Evolutionary conservation across 2,113 vertebrate species (phyloP).

Genomic region (Sterrhoptilus dennistouni): DNA sequence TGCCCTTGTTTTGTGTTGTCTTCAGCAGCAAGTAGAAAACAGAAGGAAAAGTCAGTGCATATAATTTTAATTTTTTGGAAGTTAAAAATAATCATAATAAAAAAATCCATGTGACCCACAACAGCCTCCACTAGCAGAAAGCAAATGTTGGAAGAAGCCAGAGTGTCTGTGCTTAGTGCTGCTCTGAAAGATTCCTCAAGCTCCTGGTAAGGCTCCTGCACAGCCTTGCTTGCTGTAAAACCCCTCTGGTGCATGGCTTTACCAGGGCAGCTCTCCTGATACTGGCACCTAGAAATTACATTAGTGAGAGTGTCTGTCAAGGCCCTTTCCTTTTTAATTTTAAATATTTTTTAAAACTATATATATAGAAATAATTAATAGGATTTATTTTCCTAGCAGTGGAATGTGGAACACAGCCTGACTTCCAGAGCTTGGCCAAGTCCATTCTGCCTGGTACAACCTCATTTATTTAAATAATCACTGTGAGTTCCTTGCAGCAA

Average conservation of each 20-base stretch:
- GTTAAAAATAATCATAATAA: constrained; percentile 32
- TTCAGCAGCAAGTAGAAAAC: background rate
- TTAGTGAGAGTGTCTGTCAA: background rate
- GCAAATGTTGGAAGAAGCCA: constrained; percentile 38
- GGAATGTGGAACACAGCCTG: background rate
- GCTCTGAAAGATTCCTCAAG: background rate
- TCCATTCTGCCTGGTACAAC: background rate
- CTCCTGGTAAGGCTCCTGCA: background rate
- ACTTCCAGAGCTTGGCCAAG: background rate
- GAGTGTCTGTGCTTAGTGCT: background rate
- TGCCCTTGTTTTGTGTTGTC: background rate
- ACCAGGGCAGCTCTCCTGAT: background rate
- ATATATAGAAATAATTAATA: constrained; percentile 11
- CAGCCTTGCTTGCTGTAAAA: background rate
- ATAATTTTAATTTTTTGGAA: constrained; percentile 1
- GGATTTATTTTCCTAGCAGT: background rate
- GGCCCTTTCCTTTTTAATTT: background rate
- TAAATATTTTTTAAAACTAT: background rate
- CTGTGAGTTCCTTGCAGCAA: background rate
- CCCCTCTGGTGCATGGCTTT: background rate
- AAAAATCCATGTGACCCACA: background rate
- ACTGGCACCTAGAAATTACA: background rate
- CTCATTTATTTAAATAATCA: constrained; percentile 44
- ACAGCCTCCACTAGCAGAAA: constrained; percentile 26
- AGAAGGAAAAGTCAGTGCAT: background rate